Percentiles rank a stretch among this genome's conserved stretches.
phyloP scores from a whole-genome alignment of 2,797 vertebrate species.

The Sebastes goodei region DNA sequence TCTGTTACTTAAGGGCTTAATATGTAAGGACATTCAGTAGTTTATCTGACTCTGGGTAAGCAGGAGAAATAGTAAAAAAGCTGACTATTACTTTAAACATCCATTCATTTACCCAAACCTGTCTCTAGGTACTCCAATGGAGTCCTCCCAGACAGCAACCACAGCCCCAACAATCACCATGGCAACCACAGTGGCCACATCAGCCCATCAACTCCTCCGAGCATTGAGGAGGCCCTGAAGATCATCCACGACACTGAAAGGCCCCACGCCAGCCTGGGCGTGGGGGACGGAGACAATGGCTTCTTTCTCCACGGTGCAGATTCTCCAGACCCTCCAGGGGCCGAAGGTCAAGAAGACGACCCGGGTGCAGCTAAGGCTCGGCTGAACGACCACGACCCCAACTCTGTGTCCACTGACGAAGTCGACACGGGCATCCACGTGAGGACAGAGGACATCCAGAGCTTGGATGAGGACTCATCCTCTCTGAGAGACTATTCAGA shows the following conservation, averaged over 20 bases:
- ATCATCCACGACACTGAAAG: slow-evolving; percentile 94
- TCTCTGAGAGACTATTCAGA: slow-evolving; percentile 96
- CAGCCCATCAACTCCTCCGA: slow-evolving; percentile 88
- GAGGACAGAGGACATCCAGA: slow-evolving; percentile 96
- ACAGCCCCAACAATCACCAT: slow-evolving; percentile 64
- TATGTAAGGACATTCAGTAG: background rate
- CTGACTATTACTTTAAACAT: background rate
- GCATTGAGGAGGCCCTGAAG: slow-evolving; percentile 95
- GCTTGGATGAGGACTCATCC: slow-evolving; percentile 94
- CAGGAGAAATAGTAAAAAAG: background rate
- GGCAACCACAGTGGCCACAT: slow-evolving; percentile 63
- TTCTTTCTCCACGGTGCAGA: slow-evolving; percentile 93
- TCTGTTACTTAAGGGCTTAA: too few relatives aligned
- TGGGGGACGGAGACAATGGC: slow-evolving; percentile 84
- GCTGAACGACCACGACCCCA: slow-evolving; percentile 82
- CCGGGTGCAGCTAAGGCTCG: slow-evolving; percentile 75
- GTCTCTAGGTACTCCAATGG: slow-evolving; percentile 85
- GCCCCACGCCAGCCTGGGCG: slow-evolving; percentile 80
- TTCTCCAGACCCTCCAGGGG: slow-evolving; percentile 73
- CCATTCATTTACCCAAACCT: background rate
- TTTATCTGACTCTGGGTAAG: background rate
- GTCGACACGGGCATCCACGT: slow-evolving; percentile 98
- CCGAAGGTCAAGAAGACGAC: slow-evolving; percentile 46
- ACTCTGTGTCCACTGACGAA: slow-evolving; percentile 88
- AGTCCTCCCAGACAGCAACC: slow-evolving; percentile 83